Evolutionary conservation across 30 jellyfish, hydroid and myxozoan genomes (phyloP).

Genomic region (Morbakka virulenta): DNA sequence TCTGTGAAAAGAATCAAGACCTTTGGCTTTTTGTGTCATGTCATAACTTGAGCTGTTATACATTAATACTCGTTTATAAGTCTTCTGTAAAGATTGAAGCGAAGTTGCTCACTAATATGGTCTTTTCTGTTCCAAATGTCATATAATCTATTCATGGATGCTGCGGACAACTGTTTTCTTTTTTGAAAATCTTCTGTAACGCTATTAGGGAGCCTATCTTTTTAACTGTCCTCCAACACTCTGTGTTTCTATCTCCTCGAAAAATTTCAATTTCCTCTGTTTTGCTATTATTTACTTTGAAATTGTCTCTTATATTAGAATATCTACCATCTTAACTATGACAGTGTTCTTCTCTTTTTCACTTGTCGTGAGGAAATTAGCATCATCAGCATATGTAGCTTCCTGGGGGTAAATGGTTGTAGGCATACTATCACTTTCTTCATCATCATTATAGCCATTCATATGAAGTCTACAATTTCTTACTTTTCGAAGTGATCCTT

Average conservation of each 20-base stretch:
- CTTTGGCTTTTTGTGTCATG: no score
- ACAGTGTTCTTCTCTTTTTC: no score
- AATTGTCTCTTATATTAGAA: no score
- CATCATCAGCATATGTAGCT: no score
- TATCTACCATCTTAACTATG: no score
- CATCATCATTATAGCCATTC: no score
- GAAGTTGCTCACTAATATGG: no score
- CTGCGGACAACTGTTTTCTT: slow-evolving; percentile 15
- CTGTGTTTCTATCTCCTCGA: slow-evolving; percentile 22
- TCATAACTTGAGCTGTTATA: slow-evolving; percentile 37
- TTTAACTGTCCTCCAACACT: slow-evolving; percentile 14
- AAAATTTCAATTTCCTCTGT: background rate
- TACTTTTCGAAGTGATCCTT: no score
- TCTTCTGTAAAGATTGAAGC: slow-evolving; percentile 34
- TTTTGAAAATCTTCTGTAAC: slow-evolving; percentile 5
- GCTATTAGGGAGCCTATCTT: background rate
- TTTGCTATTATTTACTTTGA: slow-evolving; percentile 3
- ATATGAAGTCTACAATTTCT: no score
- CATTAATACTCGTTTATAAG: slow-evolving; percentile 17
- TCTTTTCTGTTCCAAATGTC: slow-evolving; percentile 7
- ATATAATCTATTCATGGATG: slow-evolving; percentile 9
- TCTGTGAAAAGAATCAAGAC: slow-evolving; percentile 36
- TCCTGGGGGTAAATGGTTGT: no score
- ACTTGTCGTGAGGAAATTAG: no score
- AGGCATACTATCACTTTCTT: no score